These are phyloP conservation scores for Xiphydria camelus DNA, from an alignment of 2,888 invertebrate genomes.

Conservation along the genomic window DNA sequence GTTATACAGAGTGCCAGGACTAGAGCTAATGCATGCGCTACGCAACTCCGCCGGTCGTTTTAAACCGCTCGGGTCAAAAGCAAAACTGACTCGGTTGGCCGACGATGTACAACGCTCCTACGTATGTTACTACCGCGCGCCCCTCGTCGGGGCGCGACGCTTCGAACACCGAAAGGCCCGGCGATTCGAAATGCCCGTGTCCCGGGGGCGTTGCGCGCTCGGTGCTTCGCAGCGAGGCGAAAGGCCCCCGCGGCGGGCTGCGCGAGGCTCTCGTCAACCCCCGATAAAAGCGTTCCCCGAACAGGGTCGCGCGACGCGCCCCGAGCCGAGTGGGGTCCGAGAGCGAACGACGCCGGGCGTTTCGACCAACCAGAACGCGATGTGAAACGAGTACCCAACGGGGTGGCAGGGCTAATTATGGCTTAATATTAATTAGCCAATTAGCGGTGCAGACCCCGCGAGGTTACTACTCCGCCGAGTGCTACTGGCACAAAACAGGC, in stretches of 20 bases:
- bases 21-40: conserved; percentile 48
- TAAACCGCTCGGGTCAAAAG: conserved; percentile 7
- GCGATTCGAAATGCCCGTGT: neutral
- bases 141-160: neutral
- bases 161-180: neutral
- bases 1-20: conserved; percentile 34
- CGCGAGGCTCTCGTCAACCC: too few relatives aligned
- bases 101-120: too few relatives aligned
- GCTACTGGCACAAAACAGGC: conserved; percentile 9
- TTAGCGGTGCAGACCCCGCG: conserved; percentile 27
- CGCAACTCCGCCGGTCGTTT: conserved; percentile 42
- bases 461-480: neutral
- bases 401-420: conserved; percentile 42
- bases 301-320: too few relatives aligned
- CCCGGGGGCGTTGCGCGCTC: neutral
- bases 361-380: conserved; percentile 39
- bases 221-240: too few relatives aligned
- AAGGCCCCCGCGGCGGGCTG: too few relatives aligned
- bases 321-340: too few relatives aligned
- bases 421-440: conserved; percentile 49
- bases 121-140: too few relatives aligned
- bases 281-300: too few relatives aligned
- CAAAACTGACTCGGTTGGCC: conserved; percentile 17
- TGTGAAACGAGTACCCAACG: conserved; percentile 37
- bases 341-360: conserved; percentile 11